Conservation (phyloP, 2,113 vertebrate genomes). For the Cathartes aura region DNA sequence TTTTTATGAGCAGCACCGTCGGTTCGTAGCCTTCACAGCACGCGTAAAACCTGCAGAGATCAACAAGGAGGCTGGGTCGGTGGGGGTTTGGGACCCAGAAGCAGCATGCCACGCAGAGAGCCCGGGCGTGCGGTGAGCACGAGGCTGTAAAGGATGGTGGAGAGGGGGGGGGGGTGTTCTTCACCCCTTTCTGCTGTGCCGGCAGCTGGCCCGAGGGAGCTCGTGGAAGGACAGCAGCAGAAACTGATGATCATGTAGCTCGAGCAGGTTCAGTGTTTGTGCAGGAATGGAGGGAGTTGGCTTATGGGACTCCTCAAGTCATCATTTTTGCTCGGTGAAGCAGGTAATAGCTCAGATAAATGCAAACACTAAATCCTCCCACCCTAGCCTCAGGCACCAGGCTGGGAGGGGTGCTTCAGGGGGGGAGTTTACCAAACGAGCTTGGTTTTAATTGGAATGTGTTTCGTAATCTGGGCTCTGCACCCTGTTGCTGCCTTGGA, state of each 20-base stretch:
- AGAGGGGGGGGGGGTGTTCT: too few species aligned
- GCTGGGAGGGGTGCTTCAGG: neutral
- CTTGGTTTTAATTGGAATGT: neutral
- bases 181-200: too few species aligned
- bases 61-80: neutral
- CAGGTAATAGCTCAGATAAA: neutral
- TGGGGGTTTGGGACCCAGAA: neutral
- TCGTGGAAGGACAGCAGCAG: neutral
- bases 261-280: neutral
- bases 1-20: conserved; percentile 80
- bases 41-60: conserved; percentile 77
- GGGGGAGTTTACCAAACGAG: neutral
- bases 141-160: neutral
- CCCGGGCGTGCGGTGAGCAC: rapidly evolving
- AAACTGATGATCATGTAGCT: neutral
- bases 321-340: conserved; percentile 4
- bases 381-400: neutral
- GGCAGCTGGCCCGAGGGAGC: neutral
- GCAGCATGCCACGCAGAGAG: rapidly evolving
- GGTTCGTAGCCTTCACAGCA: conserved; percentile 83
- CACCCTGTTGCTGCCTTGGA: neutral
- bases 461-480: neutral
- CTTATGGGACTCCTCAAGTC: neutral
- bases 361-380: neutral
- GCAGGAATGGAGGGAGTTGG: neutral